A percentile compares a stretch with the other conserved stretches of the same genome.
Conservation (phyloP, 2,888 invertebrate genomes). For the Arctia plantaginis region DNA sequence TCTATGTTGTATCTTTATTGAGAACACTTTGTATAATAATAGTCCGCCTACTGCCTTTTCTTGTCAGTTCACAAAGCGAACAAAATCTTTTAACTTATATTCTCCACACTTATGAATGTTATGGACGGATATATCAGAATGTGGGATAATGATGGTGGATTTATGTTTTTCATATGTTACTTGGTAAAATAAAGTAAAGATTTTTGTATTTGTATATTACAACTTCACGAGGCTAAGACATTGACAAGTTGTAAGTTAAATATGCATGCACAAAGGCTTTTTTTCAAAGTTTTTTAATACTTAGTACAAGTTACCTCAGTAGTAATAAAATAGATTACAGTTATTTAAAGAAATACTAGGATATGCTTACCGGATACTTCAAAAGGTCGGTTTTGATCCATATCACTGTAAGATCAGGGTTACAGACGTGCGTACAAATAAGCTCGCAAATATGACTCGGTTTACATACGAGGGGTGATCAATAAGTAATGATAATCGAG, state of each 20-base stretch:
- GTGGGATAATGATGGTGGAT: slow-evolving; percentile 25
- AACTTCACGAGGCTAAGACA: not conserved
- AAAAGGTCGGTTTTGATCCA: too few species aligned
- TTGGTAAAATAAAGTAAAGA: not conserved
- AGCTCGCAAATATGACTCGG: too few species aligned
- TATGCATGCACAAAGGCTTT: not conserved
- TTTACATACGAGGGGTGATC: too few species aligned
- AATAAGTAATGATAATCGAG: too few species aligned
- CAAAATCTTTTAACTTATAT: slow-evolving; percentile 41
- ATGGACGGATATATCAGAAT: slow-evolving; percentile 16
- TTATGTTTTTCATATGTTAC: not conserved
- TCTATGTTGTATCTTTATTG: slow-evolving; percentile 70
- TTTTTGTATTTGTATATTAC: not conserved
- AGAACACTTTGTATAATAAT: slow-evolving; percentile 66
- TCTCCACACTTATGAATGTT: slow-evolving; percentile 29
- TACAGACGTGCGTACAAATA: too few species aligned
- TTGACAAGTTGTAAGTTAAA: not conserved
- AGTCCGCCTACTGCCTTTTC: slow-evolving; percentile 59
- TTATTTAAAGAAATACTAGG: not conserved
- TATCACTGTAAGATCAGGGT: too few species aligned
- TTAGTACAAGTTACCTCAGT: too few species aligned
- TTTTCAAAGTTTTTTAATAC: not conserved
- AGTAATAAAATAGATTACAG: not conserved
- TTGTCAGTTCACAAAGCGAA: slow-evolving; percentile 46
- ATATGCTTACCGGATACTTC: too few species aligned